A percentile compares a stretch with the other conserved stretches of the same genome.
Conservation (phyloP, 2,113 vertebrate species). For the Conger conger region DNA sequence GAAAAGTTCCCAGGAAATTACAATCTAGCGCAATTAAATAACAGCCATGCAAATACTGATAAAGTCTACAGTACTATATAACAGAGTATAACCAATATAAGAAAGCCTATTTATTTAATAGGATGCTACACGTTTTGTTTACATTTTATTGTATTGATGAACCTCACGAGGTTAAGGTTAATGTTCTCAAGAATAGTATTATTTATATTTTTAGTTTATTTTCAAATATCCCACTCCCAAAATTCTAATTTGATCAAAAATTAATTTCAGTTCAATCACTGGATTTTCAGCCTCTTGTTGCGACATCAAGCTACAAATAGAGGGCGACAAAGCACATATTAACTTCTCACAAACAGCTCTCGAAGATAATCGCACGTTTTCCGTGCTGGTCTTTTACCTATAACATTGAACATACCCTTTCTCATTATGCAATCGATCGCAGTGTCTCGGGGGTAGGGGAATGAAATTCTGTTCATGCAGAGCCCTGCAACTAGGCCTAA, state of each 20-base stretch:
- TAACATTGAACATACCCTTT: conserved; percentile 1
- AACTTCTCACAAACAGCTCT: no score
- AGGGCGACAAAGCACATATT: conserved; percentile 29
- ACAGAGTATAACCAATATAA: no score
- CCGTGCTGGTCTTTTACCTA: conserved; percentile 1
- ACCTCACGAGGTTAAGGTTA: no score
- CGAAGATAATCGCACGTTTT: no score
- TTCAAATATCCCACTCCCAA: not conserved
- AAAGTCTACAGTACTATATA: no score
- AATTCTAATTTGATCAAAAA: not conserved
- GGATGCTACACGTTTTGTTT: no score
- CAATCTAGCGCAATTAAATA: no score
- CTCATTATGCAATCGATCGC: conserved; percentile 7
- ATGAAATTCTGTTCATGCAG: not conserved
- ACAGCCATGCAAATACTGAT: no score
- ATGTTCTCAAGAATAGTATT: no score
- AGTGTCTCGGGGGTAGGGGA: not conserved
- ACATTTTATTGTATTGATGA: no score
- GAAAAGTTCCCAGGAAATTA: no score
- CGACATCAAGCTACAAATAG: not conserved
- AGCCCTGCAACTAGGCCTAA: not conserved
- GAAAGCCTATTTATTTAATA: no score
- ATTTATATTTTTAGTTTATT: not conserved
- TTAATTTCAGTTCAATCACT: not conserved
- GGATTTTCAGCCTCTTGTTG: not conserved